Conservation (phyloP, 37 sponge, comb jelly and placozoan species). For the Bolinopsis microptera region DNA sequence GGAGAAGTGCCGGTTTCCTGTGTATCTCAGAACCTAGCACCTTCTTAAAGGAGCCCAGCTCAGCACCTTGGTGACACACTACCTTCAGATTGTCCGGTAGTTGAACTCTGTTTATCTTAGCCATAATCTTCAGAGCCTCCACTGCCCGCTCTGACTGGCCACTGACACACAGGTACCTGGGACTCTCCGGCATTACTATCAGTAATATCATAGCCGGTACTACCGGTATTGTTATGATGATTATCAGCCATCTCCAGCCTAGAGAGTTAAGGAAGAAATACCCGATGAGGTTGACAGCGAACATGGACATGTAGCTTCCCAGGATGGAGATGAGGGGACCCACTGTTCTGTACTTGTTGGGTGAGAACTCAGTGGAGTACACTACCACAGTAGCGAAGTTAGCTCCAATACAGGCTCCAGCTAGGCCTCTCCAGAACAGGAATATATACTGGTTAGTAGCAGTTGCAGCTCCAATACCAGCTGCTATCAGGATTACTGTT, state of each 20-base stretch:
- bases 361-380: slow-evolving; percentile 59
- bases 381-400: slow-evolving; percentile 55
- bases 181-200: slow-evolving; percentile 45
- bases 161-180: slow-evolving; percentile 50
- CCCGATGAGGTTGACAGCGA: background rate
- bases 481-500: background rate
- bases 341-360: slow-evolving; percentile 18
- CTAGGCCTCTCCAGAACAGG: slow-evolving; percentile 10
- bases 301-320: slow-evolving; percentile 60
- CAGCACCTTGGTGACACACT: slow-evolving; percentile 23
- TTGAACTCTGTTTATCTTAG: slow-evolving; percentile 33
- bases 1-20: slow-evolving; percentile 1
- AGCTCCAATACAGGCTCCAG: slow-evolving; percentile 53
- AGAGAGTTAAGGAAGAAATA: background rate
- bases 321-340: slow-evolving; percentile 25
- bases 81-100: slow-evolving; percentile 18
- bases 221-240: slow-evolving; percentile 51
- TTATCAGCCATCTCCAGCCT: slow-evolving; percentile 62
- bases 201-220: slow-evolving; percentile 33
- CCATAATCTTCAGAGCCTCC: slow-evolving; percentile 16
- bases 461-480: slow-evolving; percentile 8
- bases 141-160: background rate
- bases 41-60: background rate
- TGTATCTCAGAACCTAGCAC: background rate
- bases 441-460: slow-evolving; percentile 10